Conservation (phyloP, 1,140 invertebrate species). For the Drosophila dunni region DNA sequence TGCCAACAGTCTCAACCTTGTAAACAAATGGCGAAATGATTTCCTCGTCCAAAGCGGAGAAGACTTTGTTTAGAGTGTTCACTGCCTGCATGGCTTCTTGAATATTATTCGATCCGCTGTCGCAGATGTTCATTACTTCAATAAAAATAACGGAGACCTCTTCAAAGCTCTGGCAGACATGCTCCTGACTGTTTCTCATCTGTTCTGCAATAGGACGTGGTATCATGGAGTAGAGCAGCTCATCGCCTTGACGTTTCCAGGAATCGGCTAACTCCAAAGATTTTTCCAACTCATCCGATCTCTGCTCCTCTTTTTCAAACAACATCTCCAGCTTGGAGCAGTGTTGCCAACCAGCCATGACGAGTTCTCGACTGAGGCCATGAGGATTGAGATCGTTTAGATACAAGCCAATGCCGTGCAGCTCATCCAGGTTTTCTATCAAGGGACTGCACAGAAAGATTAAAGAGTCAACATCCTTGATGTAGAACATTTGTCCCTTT, state of each 20-base stretch:
- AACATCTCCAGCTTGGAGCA: slow-evolving; percentile 92
- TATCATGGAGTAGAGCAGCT: slow-evolving; percentile 97
- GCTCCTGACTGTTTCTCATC: slow-evolving; percentile 88
- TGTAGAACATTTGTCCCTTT: slow-evolving; percentile 93
- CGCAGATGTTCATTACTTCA: slow-evolving; percentile 84
- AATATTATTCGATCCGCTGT: slow-evolving; percentile 84
- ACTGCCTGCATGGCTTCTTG: slow-evolving; percentile 93
- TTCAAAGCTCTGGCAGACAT: slow-evolving; percentile 89
- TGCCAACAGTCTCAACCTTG: slow-evolving; percentile 94
- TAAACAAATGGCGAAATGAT: slow-evolving; percentile 79
- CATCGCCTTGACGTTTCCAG: slow-evolving; percentile 94
- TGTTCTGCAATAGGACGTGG: slow-evolving; percentile 89
- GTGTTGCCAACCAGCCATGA: slow-evolving; percentile 94
- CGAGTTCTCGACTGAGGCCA: slow-evolving; percentile 93
- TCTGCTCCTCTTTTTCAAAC: slow-evolving; percentile 92
- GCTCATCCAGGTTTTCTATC: slow-evolving; percentile 93
- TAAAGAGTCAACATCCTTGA: slow-evolving; percentile 91
- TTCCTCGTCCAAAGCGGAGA: slow-evolving; percentile 90
- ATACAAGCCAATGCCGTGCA: slow-evolving; percentile 91
- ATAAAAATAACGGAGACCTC: slow-evolving; percentile 86
- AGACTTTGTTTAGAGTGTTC: slow-evolving; percentile 93
- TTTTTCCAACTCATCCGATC: slow-evolving; percentile 90
- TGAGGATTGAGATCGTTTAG: slow-evolving; percentile 94
- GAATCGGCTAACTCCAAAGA: slow-evolving; percentile 90
- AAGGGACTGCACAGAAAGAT: slow-evolving; percentile 94